Evolutionary conservation across 2,113 vertebrate genomes (phyloP), one percentile per base, ranked within the genome.

Genomic region (Vulpes vulpes): DNA sequence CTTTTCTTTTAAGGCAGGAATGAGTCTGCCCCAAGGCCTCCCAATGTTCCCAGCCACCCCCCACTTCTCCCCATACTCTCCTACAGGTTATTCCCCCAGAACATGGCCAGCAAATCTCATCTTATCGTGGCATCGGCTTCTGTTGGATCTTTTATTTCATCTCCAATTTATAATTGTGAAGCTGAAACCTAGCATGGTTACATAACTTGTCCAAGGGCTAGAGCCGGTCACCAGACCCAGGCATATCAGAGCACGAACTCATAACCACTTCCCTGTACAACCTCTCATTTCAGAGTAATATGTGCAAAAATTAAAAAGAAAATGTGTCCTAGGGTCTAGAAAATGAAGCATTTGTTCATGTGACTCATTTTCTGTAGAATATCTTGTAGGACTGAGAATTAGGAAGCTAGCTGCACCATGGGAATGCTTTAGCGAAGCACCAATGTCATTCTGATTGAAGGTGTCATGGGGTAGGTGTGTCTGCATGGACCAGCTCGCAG

Each of bases 181-280:
- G 62, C 25, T 8, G 84, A 96, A 51, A 22, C 19, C 23, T 85
- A 64, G 57, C 82, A 64, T 65, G 30, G 65, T 79, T 79, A 85
- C 82, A 51, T 43, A 43, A 59, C 65, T 86, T 73, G 55, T 10
- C 10, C 32, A 32, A 69, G 7, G 19, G 53, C 53, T 82, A 93
- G 88, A 80, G 35, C 12, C 59, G 10, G 38, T 49, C 8, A 53
- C 65, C 67, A 38, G 38, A 57, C n/a, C 17, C 19, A 51, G 17
- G 30, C n/a, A 53, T 30, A 10, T 51, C 62, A 79, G 55, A 83
- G 80, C 14, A 9, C 5, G 20, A 8, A 5, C 22, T 64, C 2
- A 0, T 20, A 74, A 10, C 16, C 5, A 2, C 27, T 55, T 73
- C 19, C 25, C 23, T 5, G 53, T 0, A 27, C 16, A 55, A 11